Evolutionary conservation across 92 coral and sea anemone genomes (phyloP), one percentile per base, ranked within the genome.

Genomic region (Diadumene lineata): DNA sequence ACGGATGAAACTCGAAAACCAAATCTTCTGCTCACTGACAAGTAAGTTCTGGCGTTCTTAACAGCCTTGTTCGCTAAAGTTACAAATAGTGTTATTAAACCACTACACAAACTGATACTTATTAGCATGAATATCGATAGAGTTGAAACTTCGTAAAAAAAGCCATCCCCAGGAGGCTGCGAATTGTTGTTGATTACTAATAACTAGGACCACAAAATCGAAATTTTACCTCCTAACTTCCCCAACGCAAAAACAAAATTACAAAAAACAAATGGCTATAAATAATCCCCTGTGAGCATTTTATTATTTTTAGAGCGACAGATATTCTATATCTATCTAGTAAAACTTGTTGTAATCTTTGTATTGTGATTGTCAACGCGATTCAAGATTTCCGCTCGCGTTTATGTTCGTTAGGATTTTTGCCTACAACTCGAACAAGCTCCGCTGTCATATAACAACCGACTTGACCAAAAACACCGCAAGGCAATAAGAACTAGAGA

Each of bases 1-100:
- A 7, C 65, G 29, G 65, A 23, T 30, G 82, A 77, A 31, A 50
- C 34, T 55, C 33, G 82, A 43, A 77, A 77, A 48, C 72, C 82
- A 22, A 56, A 50, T 26, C 56, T 77, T 13, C 48, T 66, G 26
- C 57, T 44, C 24, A 77, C 82, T 11, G 82, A 77, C 56, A 77
- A 77, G 82, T 77, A 44, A n/a, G 82, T 75, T 66, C 23, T 6
- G 38, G n/a, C 26, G 60, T 69, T 70, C 50, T 15, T 29, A 3
- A 3, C 4, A 13, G 19, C 2, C 3, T 9, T 53, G 4, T 13
- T 15, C 21, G 21, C 6, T 53, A 15, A 15, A 53, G 58, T 53
- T 13, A 53, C 21, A 21, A 53, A 2, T 53, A 53, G 10, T 53
- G 18, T 4, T 23, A 21, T 16, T 53, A 38, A 6, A 6, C 58